phyloP scores from a whole-genome alignment of 2,797 vertebrate genomes.

The Smutsia temminckii region DNA sequence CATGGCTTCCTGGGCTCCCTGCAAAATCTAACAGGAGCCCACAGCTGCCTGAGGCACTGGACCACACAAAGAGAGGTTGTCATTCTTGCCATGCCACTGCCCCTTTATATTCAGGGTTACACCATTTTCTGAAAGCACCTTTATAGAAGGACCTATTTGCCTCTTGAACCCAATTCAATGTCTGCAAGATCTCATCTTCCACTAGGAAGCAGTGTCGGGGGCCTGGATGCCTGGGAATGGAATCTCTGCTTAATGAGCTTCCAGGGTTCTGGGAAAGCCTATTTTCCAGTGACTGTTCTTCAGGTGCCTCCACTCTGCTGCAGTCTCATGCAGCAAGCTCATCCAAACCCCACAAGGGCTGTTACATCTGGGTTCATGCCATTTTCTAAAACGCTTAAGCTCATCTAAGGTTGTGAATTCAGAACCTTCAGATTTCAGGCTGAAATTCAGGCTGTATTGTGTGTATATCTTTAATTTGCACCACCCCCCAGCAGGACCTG shows the following conservation, averaged over 20 bases:
- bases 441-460: not conserved
- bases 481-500: not conserved
- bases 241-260: not conserved
- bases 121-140: not conserved
- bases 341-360: not conserved
- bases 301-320: not conserved
- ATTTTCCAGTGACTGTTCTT: not conserved
- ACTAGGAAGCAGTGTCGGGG: not conserved
- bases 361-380: not conserved
- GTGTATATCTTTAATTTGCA: not conserved
- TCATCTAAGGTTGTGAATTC: not conserved
- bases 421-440: not conserved
- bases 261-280: not conserved
- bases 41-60: not conserved
- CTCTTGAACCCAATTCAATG: not conserved
- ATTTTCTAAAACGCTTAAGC: not conserved
- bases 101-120: not conserved
- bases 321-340: not conserved
- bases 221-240: not conserved
- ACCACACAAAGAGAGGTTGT: not conserved
- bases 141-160: not conserved
- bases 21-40: not conserved
- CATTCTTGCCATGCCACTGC: not conserved
- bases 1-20: not conserved
- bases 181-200: not conserved